Conservation (phyloP, 2,888 invertebrate species). For the Chrysolina oricalcia region DNA sequence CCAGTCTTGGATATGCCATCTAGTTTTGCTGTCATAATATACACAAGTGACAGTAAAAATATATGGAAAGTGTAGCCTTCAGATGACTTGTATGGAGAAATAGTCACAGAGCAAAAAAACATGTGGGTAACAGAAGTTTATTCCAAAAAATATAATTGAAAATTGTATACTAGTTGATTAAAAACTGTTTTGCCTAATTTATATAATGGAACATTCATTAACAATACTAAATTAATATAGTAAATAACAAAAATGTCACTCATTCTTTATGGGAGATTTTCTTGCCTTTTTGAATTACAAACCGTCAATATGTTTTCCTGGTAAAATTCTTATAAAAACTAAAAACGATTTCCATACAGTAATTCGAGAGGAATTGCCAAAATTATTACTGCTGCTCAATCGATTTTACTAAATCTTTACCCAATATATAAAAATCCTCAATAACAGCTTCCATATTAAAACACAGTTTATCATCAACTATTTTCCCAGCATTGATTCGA, state of each 20-base stretch:
- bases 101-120: too few relatives aligned
- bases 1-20: too few relatives aligned
- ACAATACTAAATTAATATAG: neutral
- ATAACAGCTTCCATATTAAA: slow-evolving; percentile 80
- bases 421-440: slow-evolving; percentile 82
- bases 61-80: too few relatives aligned
- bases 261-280: neutral
- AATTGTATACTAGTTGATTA: neutral
- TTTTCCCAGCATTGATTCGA: slow-evolving; percentile 75
- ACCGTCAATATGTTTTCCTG: neutral
- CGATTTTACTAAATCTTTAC: slow-evolving; percentile 78
- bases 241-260: neutral
- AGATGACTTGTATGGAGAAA: too few relatives aligned
- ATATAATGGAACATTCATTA: neutral
- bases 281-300: neutral
- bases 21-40: too few relatives aligned
- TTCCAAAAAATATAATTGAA: too few relatives aligned
- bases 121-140: too few relatives aligned
- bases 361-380: neutral
- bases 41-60: too few relatives aligned
- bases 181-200: neutral
- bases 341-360: neutral
- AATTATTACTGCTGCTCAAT: slow-evolving; percentile 68
- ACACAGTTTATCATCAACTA: slow-evolving; percentile 73
- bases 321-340: too few relatives aligned